Percentiles rank a stretch among this genome's conserved stretches.
phyloP scores from a whole-genome alignment of 2,888 invertebrate species.

The Diploptera punctata region DNA sequence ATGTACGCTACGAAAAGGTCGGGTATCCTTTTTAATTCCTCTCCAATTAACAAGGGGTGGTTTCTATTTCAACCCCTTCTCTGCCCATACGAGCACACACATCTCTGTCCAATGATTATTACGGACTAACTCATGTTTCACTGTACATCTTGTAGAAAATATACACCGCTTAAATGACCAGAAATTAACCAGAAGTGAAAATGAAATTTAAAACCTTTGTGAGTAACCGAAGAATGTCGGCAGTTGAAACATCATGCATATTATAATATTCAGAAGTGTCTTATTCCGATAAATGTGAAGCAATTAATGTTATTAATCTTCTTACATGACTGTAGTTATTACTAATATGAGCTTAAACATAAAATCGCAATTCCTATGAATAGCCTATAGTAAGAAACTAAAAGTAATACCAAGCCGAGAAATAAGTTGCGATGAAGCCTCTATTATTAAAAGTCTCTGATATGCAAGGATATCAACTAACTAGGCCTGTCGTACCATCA shows the following conservation, averaged over 20 bases:
- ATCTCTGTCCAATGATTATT: constrained; percentile 11
- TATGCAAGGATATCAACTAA: too few relatives aligned
- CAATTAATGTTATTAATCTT: too few relatives aligned
- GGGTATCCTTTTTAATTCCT: constrained; percentile 22
- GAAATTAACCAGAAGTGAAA: constrained; percentile 15
- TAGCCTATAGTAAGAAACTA: too few relatives aligned
- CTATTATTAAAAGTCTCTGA: too few relatives aligned
- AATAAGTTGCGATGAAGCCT: too few relatives aligned
- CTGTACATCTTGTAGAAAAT: constrained; percentile 9
- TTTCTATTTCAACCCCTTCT: constrained; percentile 1
- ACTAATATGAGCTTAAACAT: too few relatives aligned
- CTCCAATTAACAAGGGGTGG: constrained; percentile 16
- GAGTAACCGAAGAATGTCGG: not conserved
- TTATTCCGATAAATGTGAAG: too few relatives aligned
- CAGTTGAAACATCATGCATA: not conserved
- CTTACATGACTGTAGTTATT: too few relatives aligned
- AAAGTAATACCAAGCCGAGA: too few relatives aligned
- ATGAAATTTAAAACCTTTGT: not conserved
- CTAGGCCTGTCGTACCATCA: too few relatives aligned
- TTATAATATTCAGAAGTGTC: too few relatives aligned
- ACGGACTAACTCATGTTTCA: constrained; percentile 1
- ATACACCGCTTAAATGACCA: constrained; percentile 6
- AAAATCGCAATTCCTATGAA: too few relatives aligned
- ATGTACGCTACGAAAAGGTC: constrained; percentile 1
- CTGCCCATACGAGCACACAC: not conserved